Percentiles rank a stretch among this genome's conserved stretches.
Conservation (phyloP, 2,113 vertebrate genomes). For the Hylia prasina region DNA sequence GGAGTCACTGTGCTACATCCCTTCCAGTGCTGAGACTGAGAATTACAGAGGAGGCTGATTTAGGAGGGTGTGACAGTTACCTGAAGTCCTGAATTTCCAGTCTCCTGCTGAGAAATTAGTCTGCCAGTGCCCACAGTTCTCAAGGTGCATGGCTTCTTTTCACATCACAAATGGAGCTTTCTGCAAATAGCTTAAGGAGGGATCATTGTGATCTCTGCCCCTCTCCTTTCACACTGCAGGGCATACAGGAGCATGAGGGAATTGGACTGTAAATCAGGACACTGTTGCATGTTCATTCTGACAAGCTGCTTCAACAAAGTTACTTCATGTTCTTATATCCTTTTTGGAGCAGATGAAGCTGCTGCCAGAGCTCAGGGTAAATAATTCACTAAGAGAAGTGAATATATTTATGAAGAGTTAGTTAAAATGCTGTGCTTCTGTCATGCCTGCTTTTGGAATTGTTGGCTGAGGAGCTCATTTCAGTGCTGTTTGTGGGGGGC, state of each 20-base stretch:
- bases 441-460: constrained; percentile 4
- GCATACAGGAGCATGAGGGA: background rate
- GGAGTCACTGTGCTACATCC: background rate
- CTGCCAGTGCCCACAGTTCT: background rate
- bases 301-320: background rate
- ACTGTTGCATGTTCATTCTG: background rate
- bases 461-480: constrained; percentile 15
- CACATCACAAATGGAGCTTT: background rate
- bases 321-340: background rate
- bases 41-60: background rate
- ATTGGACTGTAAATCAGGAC: constrained; percentile 1
- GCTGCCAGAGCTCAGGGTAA: constrained; percentile 12
- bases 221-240: background rate
- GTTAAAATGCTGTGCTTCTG: constrained; percentile 28
- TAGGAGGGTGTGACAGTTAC: background rate
- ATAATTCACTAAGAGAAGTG: constrained; percentile 14
- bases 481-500: background rate
- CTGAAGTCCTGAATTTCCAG: background rate
- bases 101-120: constrained; percentile 1
- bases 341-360: background rate
- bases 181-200: background rate
- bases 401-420: constrained; percentile 35
- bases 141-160: background rate
- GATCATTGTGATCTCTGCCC: background rate
- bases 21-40: background rate